Evolutionary conservation across 2,888 invertebrate species (phyloP).

Genomic region (Cerastoderma edule): DNA sequence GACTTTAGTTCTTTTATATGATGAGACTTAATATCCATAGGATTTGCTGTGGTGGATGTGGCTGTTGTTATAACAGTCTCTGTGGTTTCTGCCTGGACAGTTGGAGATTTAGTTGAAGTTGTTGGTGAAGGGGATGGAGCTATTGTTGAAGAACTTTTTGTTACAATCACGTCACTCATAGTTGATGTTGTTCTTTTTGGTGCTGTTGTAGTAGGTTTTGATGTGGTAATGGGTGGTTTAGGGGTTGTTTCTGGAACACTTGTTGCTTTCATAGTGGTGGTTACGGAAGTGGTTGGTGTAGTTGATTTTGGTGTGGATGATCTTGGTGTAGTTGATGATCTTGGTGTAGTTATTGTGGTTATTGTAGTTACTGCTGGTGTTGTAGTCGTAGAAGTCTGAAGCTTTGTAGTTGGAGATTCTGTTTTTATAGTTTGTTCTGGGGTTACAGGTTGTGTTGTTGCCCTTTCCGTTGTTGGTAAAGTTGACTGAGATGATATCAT

Average conservation of each 20-base stretch:
- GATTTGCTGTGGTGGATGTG: slow-evolving; percentile 25
- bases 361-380: slow-evolving; percentile 22
- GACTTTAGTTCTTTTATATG: slow-evolving; percentile 27
- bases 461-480: slow-evolving; percentile 9
- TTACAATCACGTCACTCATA: not conserved
- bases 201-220: not conserved
- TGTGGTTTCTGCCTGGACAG: slow-evolving; percentile 30
- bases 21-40: slow-evolving; percentile 16
- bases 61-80: slow-evolving; percentile 28
- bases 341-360: slow-evolving; percentile 30
- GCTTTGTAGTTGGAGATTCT: slow-evolving; percentile 7
- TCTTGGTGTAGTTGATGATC: slow-evolving; percentile 2
- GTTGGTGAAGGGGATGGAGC: slow-evolving; percentile 20
- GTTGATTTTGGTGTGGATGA: slow-evolving; percentile 27
- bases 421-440: slow-evolving; percentile 21
- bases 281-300: slow-evolving; percentile 24
- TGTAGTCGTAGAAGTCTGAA: not conserved
- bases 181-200: slow-evolving; percentile 3
- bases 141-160: not conserved
- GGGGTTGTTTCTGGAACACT: slow-evolving; percentile 11
- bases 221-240: not conserved
- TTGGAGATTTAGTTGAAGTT: slow-evolving; percentile 27
- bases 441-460: slow-evolving; percentile 28
- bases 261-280: slow-evolving; percentile 31
- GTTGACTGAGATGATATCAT: slow-evolving; percentile 12